Evolutionary conservation across 1,140 invertebrate genomes (phyloP).

Genomic region (Arion vulgaris): DNA sequence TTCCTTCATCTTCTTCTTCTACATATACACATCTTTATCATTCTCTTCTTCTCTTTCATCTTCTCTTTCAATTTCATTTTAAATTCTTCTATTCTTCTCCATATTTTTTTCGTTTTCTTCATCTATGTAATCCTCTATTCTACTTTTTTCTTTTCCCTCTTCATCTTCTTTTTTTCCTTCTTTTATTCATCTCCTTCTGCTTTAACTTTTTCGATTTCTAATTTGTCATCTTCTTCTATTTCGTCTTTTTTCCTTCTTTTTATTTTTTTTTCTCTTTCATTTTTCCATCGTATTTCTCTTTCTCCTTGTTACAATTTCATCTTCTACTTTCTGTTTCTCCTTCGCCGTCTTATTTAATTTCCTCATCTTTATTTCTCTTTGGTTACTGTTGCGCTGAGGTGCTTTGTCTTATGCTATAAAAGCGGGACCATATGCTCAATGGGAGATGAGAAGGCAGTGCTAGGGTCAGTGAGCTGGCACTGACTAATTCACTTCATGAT

Average conservation of each 20-base stretch:
- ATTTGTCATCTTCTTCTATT: not conserved
- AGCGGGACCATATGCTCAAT: too few relatives aligned
- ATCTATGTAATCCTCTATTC: not conserved
- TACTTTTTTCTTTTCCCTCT: not conserved
- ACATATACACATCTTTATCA: too few relatives aligned
- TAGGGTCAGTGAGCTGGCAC: too few relatives aligned
- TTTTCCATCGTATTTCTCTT: not conserved
- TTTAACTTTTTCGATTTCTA: not conserved
- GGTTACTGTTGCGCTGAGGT: too few relatives aligned
- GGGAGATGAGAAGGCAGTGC: too few relatives aligned
- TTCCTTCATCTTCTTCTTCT: too few relatives aligned
- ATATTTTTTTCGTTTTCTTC: not conserved
- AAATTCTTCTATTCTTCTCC: not conserved
- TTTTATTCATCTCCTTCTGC: not conserved
- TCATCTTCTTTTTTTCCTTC: slow-evolving; percentile 11
- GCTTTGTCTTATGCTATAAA: too few relatives aligned
- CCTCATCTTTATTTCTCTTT: not conserved
- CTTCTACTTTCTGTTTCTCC: not conserved
- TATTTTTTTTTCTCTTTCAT: slow-evolving; percentile 18
- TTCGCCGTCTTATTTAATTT: not conserved
- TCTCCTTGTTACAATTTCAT: not conserved
- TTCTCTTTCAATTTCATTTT: not conserved
- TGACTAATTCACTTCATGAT: too few relatives aligned
- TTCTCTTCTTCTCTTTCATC: not conserved
- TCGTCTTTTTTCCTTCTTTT: not conserved